These are phyloP conservation scores for Euura lappo DNA, from an alignment of 1,140 invertebrate genomes.

Conservation along the genomic window DNA sequence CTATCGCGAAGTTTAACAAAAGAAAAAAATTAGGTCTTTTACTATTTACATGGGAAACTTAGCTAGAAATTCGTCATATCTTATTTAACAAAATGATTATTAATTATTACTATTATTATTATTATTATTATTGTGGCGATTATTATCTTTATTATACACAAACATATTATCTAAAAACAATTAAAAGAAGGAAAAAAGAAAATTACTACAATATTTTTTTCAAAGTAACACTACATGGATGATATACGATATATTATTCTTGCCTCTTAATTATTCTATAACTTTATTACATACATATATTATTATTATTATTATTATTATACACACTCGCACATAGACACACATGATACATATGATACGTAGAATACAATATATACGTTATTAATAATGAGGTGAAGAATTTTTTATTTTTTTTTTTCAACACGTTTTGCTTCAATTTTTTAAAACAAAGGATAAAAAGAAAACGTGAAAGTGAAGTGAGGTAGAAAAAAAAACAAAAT, in stretches of 20 bases:
- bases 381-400: too few species aligned
- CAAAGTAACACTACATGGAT: too few species aligned
- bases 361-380: too few species aligned
- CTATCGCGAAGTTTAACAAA: slow-evolving; percentile 23
- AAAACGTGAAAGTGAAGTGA: too few species aligned
- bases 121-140: background rate
- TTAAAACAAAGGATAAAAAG: too few species aligned
- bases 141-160: background rate
- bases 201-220: too few species aligned
- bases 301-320: background rate
- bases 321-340: background rate
- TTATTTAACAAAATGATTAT: slow-evolving; percentile 18
- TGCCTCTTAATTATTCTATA: slow-evolving; percentile 11
- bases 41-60: slow-evolving; percentile 46
- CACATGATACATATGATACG: too few species aligned
- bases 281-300: slow-evolving; percentile 4
- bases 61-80: slow-evolving; percentile 46
- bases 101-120: slow-evolving; percentile 17
- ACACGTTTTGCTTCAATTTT: too few species aligned
- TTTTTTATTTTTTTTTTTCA: too few species aligned
- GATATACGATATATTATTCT: too few species aligned
- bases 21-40: slow-evolving; percentile 43
- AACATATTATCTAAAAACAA: background rate
- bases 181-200: background rate
- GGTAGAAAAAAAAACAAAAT: too few species aligned